Evolutionary conservation across 2,888 invertebrate genomes (phyloP).

Genomic region (Cheilosia variabilis): DNA sequence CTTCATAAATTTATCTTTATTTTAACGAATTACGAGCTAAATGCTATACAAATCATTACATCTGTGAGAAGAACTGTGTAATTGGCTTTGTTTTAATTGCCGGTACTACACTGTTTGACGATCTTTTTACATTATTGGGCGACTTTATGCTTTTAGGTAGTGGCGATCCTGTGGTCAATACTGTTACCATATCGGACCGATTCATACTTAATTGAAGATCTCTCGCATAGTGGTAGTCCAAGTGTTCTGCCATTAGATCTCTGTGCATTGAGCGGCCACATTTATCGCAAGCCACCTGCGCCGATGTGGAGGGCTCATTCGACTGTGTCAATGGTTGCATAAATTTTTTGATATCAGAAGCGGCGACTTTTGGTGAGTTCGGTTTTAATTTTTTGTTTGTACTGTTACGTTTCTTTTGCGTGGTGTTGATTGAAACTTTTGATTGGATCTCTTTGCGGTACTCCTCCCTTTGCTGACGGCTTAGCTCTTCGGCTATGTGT

Average conservation of each 20-base stretch:
- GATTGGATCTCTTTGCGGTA: conserved; percentile 79
- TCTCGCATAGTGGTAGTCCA: conserved; percentile 66
- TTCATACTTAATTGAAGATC: conserved; percentile 56
- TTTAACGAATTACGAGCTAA: neutral
- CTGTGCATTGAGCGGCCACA: conserved; percentile 48
- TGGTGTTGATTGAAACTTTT: conserved; percentile 70
- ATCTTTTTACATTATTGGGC: conserved; percentile 21
- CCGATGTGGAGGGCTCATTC: conserved; percentile 45
- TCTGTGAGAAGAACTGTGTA: conserved; percentile 60
- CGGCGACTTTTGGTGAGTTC: conserved; percentile 60
- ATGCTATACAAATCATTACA: conserved; percentile 20
- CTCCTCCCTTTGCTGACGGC: conserved; percentile 85
- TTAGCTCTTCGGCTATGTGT: conserved; percentile 88
- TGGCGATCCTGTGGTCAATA: neutral
- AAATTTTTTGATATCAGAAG: conserved; percentile 54
- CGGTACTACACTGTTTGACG: conserved; percentile 4
- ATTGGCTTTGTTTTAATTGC: conserved; percentile 53
- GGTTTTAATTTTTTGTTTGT: conserved; percentile 77
- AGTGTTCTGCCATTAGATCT: conserved; percentile 56
- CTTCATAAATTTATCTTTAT: neutral
- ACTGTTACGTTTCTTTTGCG: conserved; percentile 77
- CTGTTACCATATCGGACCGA: conserved; percentile 45
- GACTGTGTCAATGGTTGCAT: conserved; percentile 58
- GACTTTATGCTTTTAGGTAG: conserved; percentile 44
- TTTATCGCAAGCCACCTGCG: conserved; percentile 53